Conservation (phyloP, 2,797 vertebrate genomes). For the Esox masquinongy region DNA sequence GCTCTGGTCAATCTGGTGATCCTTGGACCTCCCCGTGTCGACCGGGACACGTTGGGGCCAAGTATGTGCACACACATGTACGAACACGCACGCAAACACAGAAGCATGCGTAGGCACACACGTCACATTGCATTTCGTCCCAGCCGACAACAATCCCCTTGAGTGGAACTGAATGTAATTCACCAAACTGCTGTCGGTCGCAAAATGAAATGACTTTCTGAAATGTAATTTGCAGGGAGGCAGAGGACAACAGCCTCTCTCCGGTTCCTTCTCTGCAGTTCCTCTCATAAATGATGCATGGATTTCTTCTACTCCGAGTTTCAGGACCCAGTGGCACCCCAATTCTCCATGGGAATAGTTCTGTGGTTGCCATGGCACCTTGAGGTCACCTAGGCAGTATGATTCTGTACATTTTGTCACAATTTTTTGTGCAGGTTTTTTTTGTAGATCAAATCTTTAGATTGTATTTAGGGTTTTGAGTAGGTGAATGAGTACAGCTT, state of each 20-base stretch:
- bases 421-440: too few relatives aligned
- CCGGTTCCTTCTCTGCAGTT: background rate
- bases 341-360: too few relatives aligned
- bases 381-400: too few relatives aligned
- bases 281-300: slow-evolving; percentile 41
- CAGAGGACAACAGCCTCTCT: slow-evolving; percentile 12
- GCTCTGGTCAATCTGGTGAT: slow-evolving; percentile 40
- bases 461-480: too few relatives aligned
- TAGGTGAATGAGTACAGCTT: too few relatives aligned
- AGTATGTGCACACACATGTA: background rate
- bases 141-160: slow-evolving; percentile 10
- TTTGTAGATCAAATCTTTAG: too few relatives aligned
- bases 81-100: slow-evolving; percentile 11
- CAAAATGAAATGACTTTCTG: slow-evolving; percentile 10
- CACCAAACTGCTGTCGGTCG: slow-evolving; percentile 8
- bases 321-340: background rate
- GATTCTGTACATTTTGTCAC: too few relatives aligned
- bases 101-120: too few relatives aligned
- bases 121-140: background rate
- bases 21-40: slow-evolving; percentile 26
- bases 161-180: slow-evolving; percentile 1
- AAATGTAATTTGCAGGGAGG: slow-evolving; percentile 21
- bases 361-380: too few relatives aligned
- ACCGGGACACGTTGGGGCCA: background rate
- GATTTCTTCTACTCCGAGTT: slow-evolving; percentile 1